Conservation (phyloP, 2,888 invertebrate genomes). For the Lithophane leautieri region DNA sequence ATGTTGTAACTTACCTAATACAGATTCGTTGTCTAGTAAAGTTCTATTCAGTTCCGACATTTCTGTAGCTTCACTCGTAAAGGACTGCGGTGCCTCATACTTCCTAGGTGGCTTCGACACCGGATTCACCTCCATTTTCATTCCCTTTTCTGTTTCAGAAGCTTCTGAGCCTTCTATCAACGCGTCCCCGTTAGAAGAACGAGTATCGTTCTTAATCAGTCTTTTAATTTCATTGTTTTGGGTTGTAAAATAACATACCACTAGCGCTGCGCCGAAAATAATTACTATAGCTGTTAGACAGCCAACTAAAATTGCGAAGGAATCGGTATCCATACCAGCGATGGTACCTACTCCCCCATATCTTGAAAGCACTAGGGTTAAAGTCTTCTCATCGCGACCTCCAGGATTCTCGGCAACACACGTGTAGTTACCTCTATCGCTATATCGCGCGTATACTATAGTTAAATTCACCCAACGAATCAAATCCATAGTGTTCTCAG, state of each 20-base stretch:
- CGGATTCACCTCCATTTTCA: slow-evolving; percentile 95
- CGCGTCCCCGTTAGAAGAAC: slow-evolving; percentile 92
- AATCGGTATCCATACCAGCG: slow-evolving; percentile 87
- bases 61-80: slow-evolving; percentile 93
- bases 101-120: slow-evolving; percentile 94
- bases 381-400: slow-evolving; percentile 94
- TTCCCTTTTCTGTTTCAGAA: slow-evolving; percentile 94
- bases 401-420: slow-evolving; percentile 96
- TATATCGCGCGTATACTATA: slow-evolving; percentile 91
- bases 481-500: slow-evolving; percentile 86
- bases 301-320: slow-evolving; percentile 89
- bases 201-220: slow-evolving; percentile 91
- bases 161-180: slow-evolving; percentile 93
- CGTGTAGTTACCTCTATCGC: slow-evolving; percentile 93
- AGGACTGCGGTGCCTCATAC: slow-evolving; percentile 92
- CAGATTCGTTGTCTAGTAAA: slow-evolving; percentile 93
- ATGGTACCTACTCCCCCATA: slow-evolving; percentile 85
- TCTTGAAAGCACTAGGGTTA: slow-evolving; percentile 91
- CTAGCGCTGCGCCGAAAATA: slow-evolving; percentile 86
- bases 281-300: slow-evolving; percentile 85
- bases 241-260: slow-evolving; percentile 89
- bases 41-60: slow-evolving; percentile 95
- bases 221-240: slow-evolving; percentile 89
- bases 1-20: slow-evolving; percentile 91
- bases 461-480: slow-evolving; percentile 93